Percentiles rank a stretch among this genome's conserved stretches.
Conservation (phyloP, 2,797 vertebrate species). For the Prunella strophiata region DNA sequence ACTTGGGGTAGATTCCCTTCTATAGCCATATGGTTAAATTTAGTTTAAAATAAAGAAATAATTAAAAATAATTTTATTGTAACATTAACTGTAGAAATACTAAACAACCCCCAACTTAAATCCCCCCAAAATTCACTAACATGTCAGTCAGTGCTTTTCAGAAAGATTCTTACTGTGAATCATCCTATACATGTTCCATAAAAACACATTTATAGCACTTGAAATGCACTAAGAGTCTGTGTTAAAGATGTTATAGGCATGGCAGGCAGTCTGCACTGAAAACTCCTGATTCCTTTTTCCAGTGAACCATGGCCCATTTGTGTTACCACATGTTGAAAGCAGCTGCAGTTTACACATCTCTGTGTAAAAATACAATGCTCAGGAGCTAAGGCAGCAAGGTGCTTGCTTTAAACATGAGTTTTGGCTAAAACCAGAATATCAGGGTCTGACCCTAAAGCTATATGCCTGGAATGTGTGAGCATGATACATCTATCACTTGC, state of each 20-base stretch:
- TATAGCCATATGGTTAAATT: neutral
- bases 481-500: neutral
- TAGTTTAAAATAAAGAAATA: neutral
- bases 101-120: neutral
- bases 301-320: neutral
- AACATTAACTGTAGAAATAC: neutral
- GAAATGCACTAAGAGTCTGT: neutral
- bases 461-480: neutral
- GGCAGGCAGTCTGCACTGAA: neutral
- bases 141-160: neutral
- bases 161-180: neutral
- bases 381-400: neutral
- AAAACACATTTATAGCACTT: neutral
- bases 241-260: neutral
- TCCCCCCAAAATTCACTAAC: neutral
- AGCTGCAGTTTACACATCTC: neutral
- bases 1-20: neutral
- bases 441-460: neutral
- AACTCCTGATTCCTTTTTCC: neutral
- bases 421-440: neutral
- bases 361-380: neutral
- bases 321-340: neutral
- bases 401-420: neutral
- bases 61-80: neutral
- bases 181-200: neutral